phyloP scores from a whole-genome alignment of 2,113 vertebrate genomes.

The Formicarius rufipectus region DNA sequence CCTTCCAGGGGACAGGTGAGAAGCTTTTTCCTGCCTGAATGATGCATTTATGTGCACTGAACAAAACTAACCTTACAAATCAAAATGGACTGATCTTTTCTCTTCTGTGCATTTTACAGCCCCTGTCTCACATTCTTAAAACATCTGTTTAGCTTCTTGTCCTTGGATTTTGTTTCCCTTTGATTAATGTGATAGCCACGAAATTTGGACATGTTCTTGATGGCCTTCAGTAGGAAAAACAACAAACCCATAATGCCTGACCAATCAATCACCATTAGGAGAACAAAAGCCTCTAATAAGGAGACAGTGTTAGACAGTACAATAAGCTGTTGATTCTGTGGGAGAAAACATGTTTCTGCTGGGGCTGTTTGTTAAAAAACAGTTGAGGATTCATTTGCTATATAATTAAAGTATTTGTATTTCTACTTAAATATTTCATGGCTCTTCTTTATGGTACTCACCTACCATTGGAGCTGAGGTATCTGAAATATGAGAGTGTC shows the following conservation, averaged over 20 bases:
- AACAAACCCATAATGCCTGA: constrained; percentile 57
- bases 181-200: constrained; percentile 81
- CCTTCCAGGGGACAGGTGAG: neutral
- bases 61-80: neutral
- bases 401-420: neutral
- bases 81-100: neutral
- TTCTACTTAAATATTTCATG: neutral
- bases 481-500: neutral
- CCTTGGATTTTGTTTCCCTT: constrained; percentile 78
- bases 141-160: constrained; percentile 65
- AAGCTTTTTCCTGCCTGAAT: neutral
- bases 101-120: constrained; percentile 16
- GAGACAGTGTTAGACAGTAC: constrained; percentile 63
- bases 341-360: constrained; percentile 60
- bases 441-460: neutral
- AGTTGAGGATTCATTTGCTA: neutral
- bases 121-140: constrained; percentile 56
- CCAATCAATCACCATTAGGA: constrained; percentile 65
- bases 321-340: constrained; percentile 71
- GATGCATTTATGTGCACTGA: neutral
- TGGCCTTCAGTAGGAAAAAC: constrained; percentile 71
- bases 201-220: constrained; percentile 82
- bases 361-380: neutral
- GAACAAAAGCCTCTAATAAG: constrained; percentile 72
- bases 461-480: neutral